Conservation (phyloP, 2,888 invertebrate species). For the Epirrhoe tristata region DNA sequence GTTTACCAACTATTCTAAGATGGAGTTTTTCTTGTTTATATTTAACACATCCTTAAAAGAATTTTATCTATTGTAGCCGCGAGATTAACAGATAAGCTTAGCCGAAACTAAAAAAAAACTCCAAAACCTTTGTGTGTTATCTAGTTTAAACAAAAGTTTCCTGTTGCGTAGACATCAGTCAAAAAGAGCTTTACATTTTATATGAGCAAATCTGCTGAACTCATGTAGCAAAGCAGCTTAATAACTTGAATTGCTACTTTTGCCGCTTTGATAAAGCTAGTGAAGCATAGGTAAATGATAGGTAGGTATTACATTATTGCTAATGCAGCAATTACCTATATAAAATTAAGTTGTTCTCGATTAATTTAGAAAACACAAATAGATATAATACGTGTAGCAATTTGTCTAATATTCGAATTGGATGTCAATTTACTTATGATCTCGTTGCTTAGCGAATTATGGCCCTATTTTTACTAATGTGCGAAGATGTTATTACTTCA, state of each 20-base stretch:
- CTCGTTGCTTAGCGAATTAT: constrained; percentile 14
- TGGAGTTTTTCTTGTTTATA: constrained; percentile 62
- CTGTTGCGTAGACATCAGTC: constrained; percentile 49
- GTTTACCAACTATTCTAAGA: background rate
- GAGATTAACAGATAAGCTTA: constrained; percentile 75
- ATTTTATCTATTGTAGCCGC: constrained; percentile 74
- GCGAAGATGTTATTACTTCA: constrained; percentile 25
- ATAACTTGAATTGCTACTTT: background rate
- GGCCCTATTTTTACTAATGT: constrained; percentile 9
- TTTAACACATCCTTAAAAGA: constrained; percentile 77
- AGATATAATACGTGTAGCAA: no score
- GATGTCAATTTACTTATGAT: background rate
- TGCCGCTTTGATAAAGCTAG: background rate
- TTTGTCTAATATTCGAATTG: background rate
- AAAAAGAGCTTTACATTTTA: constrained; percentile 7
- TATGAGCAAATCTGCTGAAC: no score
- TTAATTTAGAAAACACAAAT: no score
- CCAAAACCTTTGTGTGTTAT: constrained; percentile 79
- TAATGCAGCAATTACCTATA: no score
- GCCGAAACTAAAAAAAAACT: constrained; percentile 70
- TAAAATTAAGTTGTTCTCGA: no score
- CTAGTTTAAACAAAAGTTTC: constrained; percentile 81
- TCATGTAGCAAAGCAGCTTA: no score
- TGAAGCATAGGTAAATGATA: background rate
- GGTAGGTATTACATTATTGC: no score